Evolutionary conservation across 2,888 invertebrate genomes (phyloP), one percentile per base, ranked within the genome.

Genomic region (Ametastegia equiseti): DNA sequence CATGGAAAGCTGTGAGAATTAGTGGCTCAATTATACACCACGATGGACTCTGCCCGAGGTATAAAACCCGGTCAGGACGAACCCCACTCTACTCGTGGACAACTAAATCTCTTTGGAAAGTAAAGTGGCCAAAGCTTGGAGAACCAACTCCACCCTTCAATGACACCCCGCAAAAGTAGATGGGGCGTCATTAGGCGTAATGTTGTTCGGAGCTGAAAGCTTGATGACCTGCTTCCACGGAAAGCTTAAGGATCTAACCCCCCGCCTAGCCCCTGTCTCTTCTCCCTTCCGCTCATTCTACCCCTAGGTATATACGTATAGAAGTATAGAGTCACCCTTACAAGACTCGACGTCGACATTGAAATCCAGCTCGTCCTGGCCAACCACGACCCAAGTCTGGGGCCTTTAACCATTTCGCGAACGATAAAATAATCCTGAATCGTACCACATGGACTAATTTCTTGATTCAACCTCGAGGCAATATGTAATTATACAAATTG

Each of bases 151-250:
- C n/a, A n/a, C 5, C 71, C 45, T 45, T 33, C 33, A 33, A 75
- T 75, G 54, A 75, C 75, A 75, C 71, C 71, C 71, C 13, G 47
- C 45, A 54, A 30, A 36, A 13, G 36, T 11, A 33, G 33, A 75
- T 19, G 33, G 54, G 36, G 33, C 33, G 50, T 54, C 71, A 45
- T 71, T 71, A 71, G 30, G 71, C 45, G 50, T 75, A 54, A 75
- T 36, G 75, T 75, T 54, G 75, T 75, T 54, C 75, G 50, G 19
- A 33, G 75, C 75, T 54, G 75, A 75, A 54, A 75, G 54, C 75
- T 36, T 75, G 75, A 75, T 75, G 71, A 45, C 54, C 75, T 50
- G 33, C 54, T 33, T 75, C 54, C 15, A 54, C 54, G 36, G 50
- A 6, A 36, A 54, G 50, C 73, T 54, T 36, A 15, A 54, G 75